Conservation (phyloP, 2,113 vertebrate genomes). For the Lagopus leucura region DNA sequence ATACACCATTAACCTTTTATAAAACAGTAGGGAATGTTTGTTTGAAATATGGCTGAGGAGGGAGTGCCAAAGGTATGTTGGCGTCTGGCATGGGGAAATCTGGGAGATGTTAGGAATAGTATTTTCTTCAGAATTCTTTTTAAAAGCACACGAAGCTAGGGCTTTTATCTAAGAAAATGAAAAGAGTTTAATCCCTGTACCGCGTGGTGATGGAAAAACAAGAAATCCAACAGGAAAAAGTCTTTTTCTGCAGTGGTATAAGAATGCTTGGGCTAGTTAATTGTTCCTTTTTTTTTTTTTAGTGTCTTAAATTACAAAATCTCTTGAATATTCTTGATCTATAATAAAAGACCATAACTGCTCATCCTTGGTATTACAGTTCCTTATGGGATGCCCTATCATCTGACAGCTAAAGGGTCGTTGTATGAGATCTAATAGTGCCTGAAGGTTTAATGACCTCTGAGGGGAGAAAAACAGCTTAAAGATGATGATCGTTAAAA, state of each 20-base stretch:
- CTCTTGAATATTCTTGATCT: slow-evolving; percentile 53
- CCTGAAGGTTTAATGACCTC: slow-evolving; percentile 52
- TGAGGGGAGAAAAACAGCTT: neutral
- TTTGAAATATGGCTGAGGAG: neutral
- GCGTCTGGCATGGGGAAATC: neutral
- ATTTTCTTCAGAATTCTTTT: slow-evolving; percentile 20
- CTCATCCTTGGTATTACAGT: slow-evolving; percentile 1
- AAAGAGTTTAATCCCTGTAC: slow-evolving; percentile 58
- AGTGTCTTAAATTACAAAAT: slow-evolving; percentile 47
- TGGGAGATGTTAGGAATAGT: neutral
- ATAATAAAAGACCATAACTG: neutral
- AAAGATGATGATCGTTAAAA: slow-evolving; percentile 16
- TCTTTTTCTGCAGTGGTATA: slow-evolving; percentile 30
- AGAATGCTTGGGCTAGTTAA: slow-evolving; percentile 33
- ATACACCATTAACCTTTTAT: neutral
- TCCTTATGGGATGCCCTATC: slow-evolving; percentile 13
- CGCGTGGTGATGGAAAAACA: slow-evolving; percentile 48
- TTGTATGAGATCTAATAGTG: slow-evolving; percentile 10
- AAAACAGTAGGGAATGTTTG: neutral
- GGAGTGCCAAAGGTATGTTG: neutral
- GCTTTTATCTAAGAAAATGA: slow-evolving; percentile 31
- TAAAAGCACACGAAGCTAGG: neutral
- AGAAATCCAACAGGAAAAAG: slow-evolving; percentile 60
- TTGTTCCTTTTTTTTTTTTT: slow-evolving; percentile 39
- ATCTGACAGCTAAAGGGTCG: neutral